Base-by-base conservation (phyloP, 2,797 vertebrate genomes). In the Spheniscus humboldti region DNA sequence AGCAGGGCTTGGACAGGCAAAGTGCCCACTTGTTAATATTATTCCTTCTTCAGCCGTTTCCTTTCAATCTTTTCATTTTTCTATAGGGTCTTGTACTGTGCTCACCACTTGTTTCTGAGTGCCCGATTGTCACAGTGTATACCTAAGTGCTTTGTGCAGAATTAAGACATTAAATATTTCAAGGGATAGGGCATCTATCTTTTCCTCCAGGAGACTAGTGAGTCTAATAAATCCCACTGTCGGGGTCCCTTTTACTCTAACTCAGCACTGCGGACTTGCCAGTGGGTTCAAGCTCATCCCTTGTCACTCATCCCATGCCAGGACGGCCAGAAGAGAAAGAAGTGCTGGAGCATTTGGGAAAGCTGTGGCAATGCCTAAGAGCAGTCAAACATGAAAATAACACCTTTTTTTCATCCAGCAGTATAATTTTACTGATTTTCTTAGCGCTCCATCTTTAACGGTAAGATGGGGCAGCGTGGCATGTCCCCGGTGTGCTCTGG, bases 81-180 rank as follows among this genome's bases (percentile, higher is more conserved):
- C 50, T n/a, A 5, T 1, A 39, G 45, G 56, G 22, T 59, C 62
- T 33, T 15, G 11, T 18, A 3, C 47, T 25, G 35, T 0, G 2
- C 50, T 64, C 56, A 25, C 57, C 77, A 30, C 56, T 53, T 45
- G 73, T 19, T 76, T 55, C 69, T 19, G 45, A 50, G 82, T 1
- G 0, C 67, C 45, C 1, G 2, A 13, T 16, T 3, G 1, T 39
- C 73, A 33, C 56, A 50, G 45, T 2, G 0, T 43, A 52, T 2
- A 22, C 37, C 13, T 66, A 60, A 25, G 16, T 33, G 52, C 52
- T 78, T 64, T 14, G 50, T 31, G 52, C 22, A 30, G 73, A 74
- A 90, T 67, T 33, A 85, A 78, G 78, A 39, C 22, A 22, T 66
- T 86, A 83, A 83, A 56, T 79, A 73, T 69, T 86, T 59, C 45